Evolutionary conservation across 2,888 invertebrate genomes (phyloP).

Genomic region (Ormyrus rosae): DNA sequence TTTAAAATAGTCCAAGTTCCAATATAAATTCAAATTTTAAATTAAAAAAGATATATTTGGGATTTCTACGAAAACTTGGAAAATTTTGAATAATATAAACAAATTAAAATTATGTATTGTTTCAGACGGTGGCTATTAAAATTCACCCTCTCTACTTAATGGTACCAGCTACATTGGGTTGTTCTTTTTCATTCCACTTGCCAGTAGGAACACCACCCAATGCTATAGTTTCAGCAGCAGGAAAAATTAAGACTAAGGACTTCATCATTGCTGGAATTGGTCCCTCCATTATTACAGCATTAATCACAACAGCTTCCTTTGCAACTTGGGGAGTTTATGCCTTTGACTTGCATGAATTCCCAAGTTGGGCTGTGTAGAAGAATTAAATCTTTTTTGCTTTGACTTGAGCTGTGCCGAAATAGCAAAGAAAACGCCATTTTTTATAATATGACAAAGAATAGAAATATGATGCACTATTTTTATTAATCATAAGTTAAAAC

Average conservation of each 20-base stretch:
- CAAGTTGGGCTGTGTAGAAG: conserved; percentile 78
- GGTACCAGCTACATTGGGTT: conserved; percentile 91
- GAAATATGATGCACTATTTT: conserved; percentile 10
- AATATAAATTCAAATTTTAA: not conserved
- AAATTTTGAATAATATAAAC: not conserved
- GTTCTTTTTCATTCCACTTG: conserved; percentile 95
- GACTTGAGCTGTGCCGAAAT: not conserved
- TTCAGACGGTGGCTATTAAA: conserved; percentile 82
- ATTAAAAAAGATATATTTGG: not conserved
- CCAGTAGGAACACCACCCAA: conserved; percentile 94
- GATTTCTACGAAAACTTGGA: not conserved
- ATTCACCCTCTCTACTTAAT: conserved; percentile 93
- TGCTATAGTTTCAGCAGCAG: conserved; percentile 92
- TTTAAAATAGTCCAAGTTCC: too few species aligned
- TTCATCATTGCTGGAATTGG: conserved; percentile 89
- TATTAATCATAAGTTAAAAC: conserved; percentile 15
- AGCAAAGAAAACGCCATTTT: conserved; percentile 33
- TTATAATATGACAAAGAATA: conserved; percentile 13
- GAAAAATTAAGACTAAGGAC: conserved; percentile 86
- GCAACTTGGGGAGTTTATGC: conserved; percentile 86
- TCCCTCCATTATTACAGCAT: conserved; percentile 86
- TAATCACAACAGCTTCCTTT: conserved; percentile 84
- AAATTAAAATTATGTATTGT: not conserved
- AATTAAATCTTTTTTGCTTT: not conserved
- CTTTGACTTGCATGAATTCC: conserved; percentile 81